phyloP scores from a whole-genome alignment of 1,140 invertebrate species.

The Aphelinus certus region DNA sequence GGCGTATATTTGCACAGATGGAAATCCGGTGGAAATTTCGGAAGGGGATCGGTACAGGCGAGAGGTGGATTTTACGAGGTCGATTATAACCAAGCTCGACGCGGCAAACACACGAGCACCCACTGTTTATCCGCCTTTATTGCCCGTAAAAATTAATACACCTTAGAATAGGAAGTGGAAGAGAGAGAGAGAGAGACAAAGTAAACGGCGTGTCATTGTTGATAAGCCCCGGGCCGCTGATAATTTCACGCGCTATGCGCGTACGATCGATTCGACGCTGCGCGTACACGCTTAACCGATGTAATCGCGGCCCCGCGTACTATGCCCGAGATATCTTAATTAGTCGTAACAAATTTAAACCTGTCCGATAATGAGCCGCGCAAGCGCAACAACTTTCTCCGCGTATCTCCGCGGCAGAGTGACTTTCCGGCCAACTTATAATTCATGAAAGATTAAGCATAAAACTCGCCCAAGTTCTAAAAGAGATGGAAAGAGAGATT shows the following conservation, averaged over 20 bases:
- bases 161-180: too few species aligned
- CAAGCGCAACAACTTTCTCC: too few species aligned
- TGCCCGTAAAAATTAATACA: slow-evolving; percentile 3
- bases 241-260: slow-evolving; percentile 8
- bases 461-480: too few species aligned
- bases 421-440: too few species aligned
- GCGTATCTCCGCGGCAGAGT: too few species aligned
- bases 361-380: not conserved
- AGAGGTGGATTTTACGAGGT: slow-evolving; percentile 14
- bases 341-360: slow-evolving; percentile 9
- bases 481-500: not conserved
- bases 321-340: slow-evolving; percentile 19
- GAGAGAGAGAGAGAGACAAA: not conserved
- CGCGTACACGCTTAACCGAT: not conserved
- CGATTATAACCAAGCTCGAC: too few species aligned
- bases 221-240: slow-evolving; percentile 5
- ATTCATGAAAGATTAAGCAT: too few species aligned
- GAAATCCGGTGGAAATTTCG: slow-evolving; percentile 5
- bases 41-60: not conserved
- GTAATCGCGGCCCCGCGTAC: not conserved
- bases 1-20: not conserved
- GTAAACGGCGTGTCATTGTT: slow-evolving; percentile 2
- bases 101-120: not conserved
- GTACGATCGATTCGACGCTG: not conserved
- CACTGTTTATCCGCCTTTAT: not conserved